A percentile compares a stretch with the other conserved stretches of the same genome.
These are phyloP conservation scores for Passerculus sandwichensis DNA, from an alignment of 2,797 vertebrate species.

Conservation along the genomic window DNA sequence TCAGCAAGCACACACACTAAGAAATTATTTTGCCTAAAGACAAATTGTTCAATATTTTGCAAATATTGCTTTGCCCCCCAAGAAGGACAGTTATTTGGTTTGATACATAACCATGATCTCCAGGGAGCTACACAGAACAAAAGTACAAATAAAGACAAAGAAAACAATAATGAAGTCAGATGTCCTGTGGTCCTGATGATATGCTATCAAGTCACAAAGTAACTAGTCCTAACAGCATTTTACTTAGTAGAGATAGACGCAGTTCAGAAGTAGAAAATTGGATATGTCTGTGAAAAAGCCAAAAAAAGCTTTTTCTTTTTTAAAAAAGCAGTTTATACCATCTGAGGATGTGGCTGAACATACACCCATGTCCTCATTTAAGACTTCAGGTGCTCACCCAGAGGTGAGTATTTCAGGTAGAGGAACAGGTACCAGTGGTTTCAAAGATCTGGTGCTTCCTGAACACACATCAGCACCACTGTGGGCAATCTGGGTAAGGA, in stretches of 20 bases:
- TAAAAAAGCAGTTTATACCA: background rate
- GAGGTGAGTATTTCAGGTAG: background rate
- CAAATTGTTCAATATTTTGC: conserved; percentile 9
- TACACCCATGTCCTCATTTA: background rate
- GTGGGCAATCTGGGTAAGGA: background rate
- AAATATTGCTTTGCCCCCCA: background rate
- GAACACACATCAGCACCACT: background rate
- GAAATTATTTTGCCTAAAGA: conserved; percentile 2
- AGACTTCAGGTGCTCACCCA: background rate
- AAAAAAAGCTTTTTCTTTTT: background rate
- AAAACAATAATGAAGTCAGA: background rate
- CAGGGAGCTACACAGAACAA: background rate
- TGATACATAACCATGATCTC: background rate
- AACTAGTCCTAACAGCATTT: background rate
- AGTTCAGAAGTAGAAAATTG: background rate
- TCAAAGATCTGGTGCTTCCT: background rate
- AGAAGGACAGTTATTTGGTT: background rate
- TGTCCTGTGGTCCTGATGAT: background rate
- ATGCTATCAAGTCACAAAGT: background rate
- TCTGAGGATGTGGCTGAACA: background rate
- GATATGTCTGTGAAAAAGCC: background rate
- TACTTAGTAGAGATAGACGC: background rate
- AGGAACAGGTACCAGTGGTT: background rate
- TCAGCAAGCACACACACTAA: background rate
- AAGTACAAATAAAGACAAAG: background rate